Base-by-base conservation (phyloP, 2,888 invertebrate species). In the Serrognathus titanus region DNA sequence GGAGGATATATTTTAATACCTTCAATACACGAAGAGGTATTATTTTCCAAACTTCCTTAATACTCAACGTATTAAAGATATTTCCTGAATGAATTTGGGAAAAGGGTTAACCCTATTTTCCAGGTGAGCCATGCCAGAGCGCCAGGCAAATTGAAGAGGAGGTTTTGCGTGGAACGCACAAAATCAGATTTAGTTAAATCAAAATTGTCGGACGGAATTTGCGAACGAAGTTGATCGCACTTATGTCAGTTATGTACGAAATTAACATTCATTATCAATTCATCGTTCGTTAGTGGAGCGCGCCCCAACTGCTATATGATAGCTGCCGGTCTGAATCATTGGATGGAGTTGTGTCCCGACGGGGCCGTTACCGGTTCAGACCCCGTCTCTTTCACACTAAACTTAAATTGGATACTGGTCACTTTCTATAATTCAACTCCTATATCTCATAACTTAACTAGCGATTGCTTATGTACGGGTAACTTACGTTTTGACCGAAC, bases 321-420 rank as follows among this genome's bases (percentile, higher is more conserved):
- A 72, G 72, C 72, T 70, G 71, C 66, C 71, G 69, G 71, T 70
- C 70, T 75, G 74, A 75, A 75, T 75, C 74, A 75, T 75, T 73
- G 76, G 76, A 76, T 75, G 75, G 73, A 75, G 74, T 74, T 69
- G 65, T 58, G 65, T 75, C 76, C 74, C 75, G 57, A 58, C 62
- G 75, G 76, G 63, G 75, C 75, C 75, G 76, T 76, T 76, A 75
- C 72, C 66, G 73, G 72, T 69, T 70, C 73, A 63, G 72, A 70
- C 73, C 73, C 72, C 73, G 74, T 74, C 75, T 75, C 74, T 75
- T 74, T 74, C 73, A 72, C 75, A 73, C 74, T 72, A 73, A 76
- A 77, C 76, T 76, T 76, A 77, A 77, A 77, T 77, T 76, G 76
- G 76, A 77, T 75, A 75, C 76, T 75, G 77, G 75, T 76, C 77